Conservation (phyloP, 2,113 vertebrate genomes). For the Tychaedon coryphoeus region DNA sequence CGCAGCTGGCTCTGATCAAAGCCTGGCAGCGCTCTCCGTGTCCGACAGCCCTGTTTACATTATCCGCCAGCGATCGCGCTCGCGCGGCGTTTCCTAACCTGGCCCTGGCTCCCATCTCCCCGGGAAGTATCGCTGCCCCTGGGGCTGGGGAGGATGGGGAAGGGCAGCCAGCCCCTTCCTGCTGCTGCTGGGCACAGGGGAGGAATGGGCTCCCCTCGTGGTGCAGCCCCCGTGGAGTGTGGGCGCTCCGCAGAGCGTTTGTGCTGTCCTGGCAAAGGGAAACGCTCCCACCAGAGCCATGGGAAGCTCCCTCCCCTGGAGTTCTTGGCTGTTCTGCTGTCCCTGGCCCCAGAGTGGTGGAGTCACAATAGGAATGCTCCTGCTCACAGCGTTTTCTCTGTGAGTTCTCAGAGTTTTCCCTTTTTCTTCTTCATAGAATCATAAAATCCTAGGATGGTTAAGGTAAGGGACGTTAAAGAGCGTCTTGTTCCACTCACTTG, state of each 20-base stretch:
- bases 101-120: neutral
- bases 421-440: neutral
- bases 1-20: conserved; percentile 41
- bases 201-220: fast-evolving
- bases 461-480: neutral
- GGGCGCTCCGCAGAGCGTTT: fast-evolving
- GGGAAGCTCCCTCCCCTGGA: neutral
- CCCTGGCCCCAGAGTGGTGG: neutral
- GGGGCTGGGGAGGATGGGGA: neutral
- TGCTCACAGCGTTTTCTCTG: neutral
- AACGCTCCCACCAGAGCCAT: fast-evolving
- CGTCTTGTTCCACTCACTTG: too few relatives aligned
- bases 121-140: fast-evolving
- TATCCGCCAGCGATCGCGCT: fast-evolving
- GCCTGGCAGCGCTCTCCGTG: neutral
- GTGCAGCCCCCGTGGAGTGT: fast-evolving
- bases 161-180: neutral
- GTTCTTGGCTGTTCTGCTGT: neutral
- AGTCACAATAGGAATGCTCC: fast-evolving
- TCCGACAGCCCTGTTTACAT: neutral
- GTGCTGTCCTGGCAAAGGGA: neutral
- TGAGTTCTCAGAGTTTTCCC: neutral
- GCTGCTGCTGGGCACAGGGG: fast-evolving
- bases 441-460: neutral
- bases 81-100: neutral